A percentile compares a stretch with the other conserved stretches of the same genome.
phyloP scores from a whole-genome alignment of 2,797 vertebrate genomes.

The Sciurus carolinensis region DNA sequence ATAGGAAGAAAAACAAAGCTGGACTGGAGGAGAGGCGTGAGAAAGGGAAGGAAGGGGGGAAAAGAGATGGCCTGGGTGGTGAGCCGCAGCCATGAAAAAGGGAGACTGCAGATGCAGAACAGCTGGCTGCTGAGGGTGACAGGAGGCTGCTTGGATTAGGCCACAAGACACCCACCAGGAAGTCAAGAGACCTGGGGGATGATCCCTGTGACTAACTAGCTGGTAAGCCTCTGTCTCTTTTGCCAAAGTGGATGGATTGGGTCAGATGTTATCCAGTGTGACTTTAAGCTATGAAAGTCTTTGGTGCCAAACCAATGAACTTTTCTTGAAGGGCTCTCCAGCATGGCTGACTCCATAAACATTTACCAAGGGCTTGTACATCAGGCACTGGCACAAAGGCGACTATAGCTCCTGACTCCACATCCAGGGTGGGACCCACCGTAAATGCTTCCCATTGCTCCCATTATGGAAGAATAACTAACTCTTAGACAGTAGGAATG shows the following conservation, averaged over 20 bases:
- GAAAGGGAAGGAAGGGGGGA: not conserved
- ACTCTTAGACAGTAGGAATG: not conserved
- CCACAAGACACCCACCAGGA: not conserved
- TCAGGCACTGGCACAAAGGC: not conserved
- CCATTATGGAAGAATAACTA: not conserved
- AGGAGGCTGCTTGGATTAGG: not conserved
- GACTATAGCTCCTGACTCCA: not conserved
- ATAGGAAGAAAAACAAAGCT: not conserved
- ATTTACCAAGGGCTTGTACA: not conserved
- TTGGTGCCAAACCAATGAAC: not conserved
- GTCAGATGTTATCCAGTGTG: conserved; percentile 15
- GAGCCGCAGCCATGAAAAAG: not conserved
- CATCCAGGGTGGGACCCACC: not conserved
- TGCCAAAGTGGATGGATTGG: not conserved
- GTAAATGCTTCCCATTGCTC: not conserved
- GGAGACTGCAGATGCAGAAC: not conserved
- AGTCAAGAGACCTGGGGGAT: not conserved
- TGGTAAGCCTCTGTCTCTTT: not conserved
- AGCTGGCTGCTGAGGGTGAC: not conserved
- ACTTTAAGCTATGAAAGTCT: not conserved
- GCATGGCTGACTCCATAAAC: not conserved
- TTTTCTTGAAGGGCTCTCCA: not conserved
- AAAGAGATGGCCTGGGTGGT: not conserved
- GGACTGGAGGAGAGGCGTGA: not conserved
- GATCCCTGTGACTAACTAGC: not conserved